Percentiles rank a stretch among this genome's conserved stretches.
These are phyloP conservation scores for Campoplex capitator DNA, from an alignment of 2,888 invertebrate species.

Conservation along the genomic window DNA sequence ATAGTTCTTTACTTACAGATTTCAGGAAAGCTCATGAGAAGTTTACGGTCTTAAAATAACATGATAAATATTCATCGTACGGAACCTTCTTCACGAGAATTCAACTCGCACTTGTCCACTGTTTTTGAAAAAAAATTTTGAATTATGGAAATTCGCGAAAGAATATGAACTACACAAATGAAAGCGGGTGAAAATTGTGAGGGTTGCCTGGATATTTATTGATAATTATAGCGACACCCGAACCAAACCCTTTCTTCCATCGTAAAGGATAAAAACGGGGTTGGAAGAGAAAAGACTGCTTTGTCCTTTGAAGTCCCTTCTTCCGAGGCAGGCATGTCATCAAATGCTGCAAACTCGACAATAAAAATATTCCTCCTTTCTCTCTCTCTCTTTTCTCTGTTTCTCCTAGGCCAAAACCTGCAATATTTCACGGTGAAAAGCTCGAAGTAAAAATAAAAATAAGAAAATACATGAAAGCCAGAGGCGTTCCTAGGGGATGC, in stretches of 20 bases:
- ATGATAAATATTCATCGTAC: too few species aligned
- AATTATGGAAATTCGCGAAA: constrained; percentile 78
- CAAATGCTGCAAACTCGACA: constrained; percentile 49
- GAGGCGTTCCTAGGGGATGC: too few species aligned
- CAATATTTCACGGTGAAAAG: too few species aligned
- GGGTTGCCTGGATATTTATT: constrained; percentile 32
- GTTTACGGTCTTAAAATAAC: too few species aligned
- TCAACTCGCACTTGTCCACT: too few species aligned
- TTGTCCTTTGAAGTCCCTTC: constrained; percentile 72
- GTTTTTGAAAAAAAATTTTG: too few species aligned
- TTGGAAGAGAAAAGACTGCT: constrained; percentile 7
- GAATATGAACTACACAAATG: constrained; percentile 79
- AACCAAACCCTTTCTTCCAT: constrained; percentile 71
- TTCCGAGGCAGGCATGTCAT: constrained; percentile 60
- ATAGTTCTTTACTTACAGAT: too few species aligned
- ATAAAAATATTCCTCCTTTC: constrained; percentile 43
- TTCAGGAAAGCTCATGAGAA: too few species aligned
- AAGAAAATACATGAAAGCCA: too few species aligned
- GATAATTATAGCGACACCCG: not conserved
- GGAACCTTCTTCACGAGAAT: too few species aligned
- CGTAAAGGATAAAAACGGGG: constrained; percentile 55
- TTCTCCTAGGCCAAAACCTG: too few species aligned
- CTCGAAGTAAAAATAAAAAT: too few species aligned
- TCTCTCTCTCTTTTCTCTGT: not conserved
- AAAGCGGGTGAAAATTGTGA: constrained; percentile 36